phyloP scores from a whole-genome alignment of 2,888 invertebrate genomes.

The Caenorhabditis sp. region DNA sequence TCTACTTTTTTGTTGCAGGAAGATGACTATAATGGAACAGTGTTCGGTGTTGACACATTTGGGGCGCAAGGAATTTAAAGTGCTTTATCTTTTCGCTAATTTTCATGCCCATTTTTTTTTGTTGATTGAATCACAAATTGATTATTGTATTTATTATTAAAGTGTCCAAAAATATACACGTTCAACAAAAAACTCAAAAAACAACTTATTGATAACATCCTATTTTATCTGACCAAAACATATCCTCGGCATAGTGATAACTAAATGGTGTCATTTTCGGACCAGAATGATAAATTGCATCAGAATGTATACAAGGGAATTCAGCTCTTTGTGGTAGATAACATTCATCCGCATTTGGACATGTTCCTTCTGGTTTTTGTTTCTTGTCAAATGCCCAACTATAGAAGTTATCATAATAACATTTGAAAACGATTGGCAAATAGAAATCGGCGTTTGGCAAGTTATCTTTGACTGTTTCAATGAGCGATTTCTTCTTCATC shows the following conservation, averaged over 20 bases:
- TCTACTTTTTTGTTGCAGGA: background rate
- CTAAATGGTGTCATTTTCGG: slow-evolving; percentile 25
- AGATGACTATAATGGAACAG: slow-evolving; percentile 21
- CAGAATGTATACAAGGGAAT: slow-evolving; percentile 24
- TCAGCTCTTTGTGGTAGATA: slow-evolving; percentile 22
- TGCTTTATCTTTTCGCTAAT: no score
- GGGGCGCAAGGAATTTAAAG: slow-evolving; percentile 29
- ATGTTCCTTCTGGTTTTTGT: background rate
- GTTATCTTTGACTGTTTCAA: background rate
- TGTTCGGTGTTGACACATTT: slow-evolving; percentile 30
- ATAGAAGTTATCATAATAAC: slow-evolving; percentile 27
- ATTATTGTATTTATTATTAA: no score
- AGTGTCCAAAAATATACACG: no score
- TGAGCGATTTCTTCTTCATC: background rate
- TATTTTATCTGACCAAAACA: slow-evolving; percentile 13
- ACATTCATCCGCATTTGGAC: slow-evolving; percentile 32
- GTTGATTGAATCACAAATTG: no score
- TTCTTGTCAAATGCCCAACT: slow-evolving; percentile 4
- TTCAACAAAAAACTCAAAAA: no score
- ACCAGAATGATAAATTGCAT: slow-evolving; percentile 25
- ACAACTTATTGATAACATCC: slow-evolving; percentile 22
- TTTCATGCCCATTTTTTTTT: no score
- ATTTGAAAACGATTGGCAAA: slow-evolving; percentile 25
- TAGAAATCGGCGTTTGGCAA: slow-evolving; percentile 21
- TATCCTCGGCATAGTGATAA: slow-evolving; percentile 10